Base-by-base conservation (phyloP, 2,888 invertebrate species). In the Zygogramma bicolorata region DNA sequence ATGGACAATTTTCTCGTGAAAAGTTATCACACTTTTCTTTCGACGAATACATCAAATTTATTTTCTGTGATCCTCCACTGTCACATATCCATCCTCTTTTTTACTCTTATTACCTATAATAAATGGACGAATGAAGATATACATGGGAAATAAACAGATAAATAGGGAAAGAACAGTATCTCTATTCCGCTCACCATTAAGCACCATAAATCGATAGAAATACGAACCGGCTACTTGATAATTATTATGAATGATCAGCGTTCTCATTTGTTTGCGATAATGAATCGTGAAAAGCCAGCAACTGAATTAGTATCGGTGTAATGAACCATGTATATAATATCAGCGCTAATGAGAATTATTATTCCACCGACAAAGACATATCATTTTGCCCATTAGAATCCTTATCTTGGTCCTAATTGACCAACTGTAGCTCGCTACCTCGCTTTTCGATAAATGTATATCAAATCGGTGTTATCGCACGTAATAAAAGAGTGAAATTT, bases 311-410 rank as follows among this genome's bases (percentile, higher is more conserved):
- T 46, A 42, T 27, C 40, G 42, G 40, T 25, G 40, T 42, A 62
- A 62, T 62, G 62, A 62, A 62, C 25, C 62, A 25, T 62, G 62
- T 62, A 42, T n/a, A n/a, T 15, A 3, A 62, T 27, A 29, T 25
- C 42, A 42, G 62, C 42, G 62, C 62, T 42, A 62, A 62, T 62
- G 62, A 62, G 42, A n/a, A n/a, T n/a, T 20, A 27, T 42, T 42
- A 42, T 40, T 61, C 38, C 27, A 61, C 38, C 60, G 40, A 61
- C 60, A 34, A 34, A 61, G 34, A 40, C 60, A 60, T 60, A 60
- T 25, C 58, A 61, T 61, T 34, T 38, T 25, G 60, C 20, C 60
- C 60, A 38, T 62, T 42, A 62, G 42, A 40, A 62, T 42, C 40
- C 22, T 61, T 38, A 61, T 40, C 62, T 22, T 27, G 18, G 15